Conservation (phyloP, 2,888 invertebrate genomes). For the Steinernema scapterisci region DNA sequence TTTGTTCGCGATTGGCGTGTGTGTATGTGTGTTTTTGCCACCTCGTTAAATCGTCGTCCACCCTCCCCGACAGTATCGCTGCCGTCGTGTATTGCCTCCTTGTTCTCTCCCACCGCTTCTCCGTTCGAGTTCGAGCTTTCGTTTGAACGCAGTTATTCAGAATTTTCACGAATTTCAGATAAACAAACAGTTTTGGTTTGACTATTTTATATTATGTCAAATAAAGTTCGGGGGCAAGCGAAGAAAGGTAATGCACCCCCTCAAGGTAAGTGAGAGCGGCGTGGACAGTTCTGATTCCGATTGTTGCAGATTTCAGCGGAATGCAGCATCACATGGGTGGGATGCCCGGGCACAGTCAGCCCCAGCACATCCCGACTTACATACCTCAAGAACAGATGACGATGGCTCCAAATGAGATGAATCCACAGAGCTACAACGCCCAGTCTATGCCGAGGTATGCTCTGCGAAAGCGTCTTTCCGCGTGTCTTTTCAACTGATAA, state of each 20-base stretch:
- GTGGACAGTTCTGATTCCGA: too few species aligned
- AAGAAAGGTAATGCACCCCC: constrained; percentile 33
- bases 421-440: background rate
- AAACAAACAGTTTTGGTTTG: constrained; percentile 27
- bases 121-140: too few species aligned
- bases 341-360: constrained; percentile 15
- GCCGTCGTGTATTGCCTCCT: too few species aligned
- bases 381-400: background rate
- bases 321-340: constrained; percentile 24
- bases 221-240: constrained; percentile 20
- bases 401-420: constrained; percentile 18
- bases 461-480: background rate
- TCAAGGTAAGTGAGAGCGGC: constrained; percentile 16
- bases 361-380: background rate
- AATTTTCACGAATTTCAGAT: background rate
- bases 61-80: background rate
- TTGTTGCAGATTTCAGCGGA: constrained; percentile 4
- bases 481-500: too few species aligned
- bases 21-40: constrained; percentile 21
- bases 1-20: constrained; percentile 16
- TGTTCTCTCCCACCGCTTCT: too few species aligned
- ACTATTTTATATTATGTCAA: constrained; percentile 28
- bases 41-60: constrained; percentile 27
- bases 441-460: background rate
- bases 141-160: too few species aligned